These are phyloP conservation scores for Clepsis dumicolana DNA, from an alignment of 2,888 invertebrate species.

Conservation along the genomic window DNA sequence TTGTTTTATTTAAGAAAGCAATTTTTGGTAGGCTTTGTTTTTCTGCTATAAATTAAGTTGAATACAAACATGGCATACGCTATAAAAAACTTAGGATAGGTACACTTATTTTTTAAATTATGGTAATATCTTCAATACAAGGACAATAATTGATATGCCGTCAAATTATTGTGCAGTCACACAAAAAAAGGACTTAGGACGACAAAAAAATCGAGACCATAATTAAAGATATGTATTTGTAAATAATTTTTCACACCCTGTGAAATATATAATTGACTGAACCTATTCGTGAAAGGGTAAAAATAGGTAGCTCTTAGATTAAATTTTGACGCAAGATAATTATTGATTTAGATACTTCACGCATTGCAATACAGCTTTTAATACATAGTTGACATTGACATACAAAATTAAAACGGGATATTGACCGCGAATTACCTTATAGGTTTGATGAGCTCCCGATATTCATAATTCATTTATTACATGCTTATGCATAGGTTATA, in stretches of 20 bases:
- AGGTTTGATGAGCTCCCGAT: no score
- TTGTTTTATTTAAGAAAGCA: constrained; percentile 23
- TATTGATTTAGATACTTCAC: constrained; percentile 35
- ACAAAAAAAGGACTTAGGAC: constrained; percentile 24
- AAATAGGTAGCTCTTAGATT: constrained; percentile 39
- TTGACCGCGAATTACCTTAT: no score
- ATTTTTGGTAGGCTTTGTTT: constrained; percentile 14
- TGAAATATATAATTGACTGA: constrained; percentile 82
- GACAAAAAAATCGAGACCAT: constrained; percentile 46
- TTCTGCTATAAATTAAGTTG: constrained; percentile 3
- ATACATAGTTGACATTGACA: no score
- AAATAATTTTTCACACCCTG: constrained; percentile 79
- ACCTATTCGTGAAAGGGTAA: constrained; percentile 75
- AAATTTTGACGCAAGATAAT: constrained; percentile 27
- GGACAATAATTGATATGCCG: constrained; percentile 32
- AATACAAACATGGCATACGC: constrained; percentile 7
- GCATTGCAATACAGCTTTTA: no score
- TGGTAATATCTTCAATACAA: constrained; percentile 2
- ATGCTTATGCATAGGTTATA: no score
- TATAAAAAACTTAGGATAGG: constrained; percentile 32
- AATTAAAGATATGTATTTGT: constrained; percentile 71
- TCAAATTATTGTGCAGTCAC: constrained; percentile 39
- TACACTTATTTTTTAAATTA: constrained; percentile 19
- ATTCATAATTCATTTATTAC: no score
- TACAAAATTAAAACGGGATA: no score